Base-by-base conservation (phyloP, 2,113 vertebrate species). In the Aphelocoma coerulescens region DNA sequence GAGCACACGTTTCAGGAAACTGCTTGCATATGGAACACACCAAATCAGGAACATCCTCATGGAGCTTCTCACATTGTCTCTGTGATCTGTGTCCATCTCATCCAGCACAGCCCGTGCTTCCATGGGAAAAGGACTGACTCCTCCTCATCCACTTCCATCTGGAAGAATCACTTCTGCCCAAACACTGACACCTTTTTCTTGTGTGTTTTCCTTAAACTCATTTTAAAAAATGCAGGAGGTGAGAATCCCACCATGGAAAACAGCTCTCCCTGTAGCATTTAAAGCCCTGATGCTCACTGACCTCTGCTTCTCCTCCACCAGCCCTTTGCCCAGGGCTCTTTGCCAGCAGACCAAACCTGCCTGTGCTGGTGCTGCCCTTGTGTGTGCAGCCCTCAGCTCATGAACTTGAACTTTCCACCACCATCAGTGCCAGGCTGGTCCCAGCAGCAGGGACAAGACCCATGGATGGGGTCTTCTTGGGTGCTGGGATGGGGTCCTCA, bases 391-490 rank as follows among this genome's bases (percentile, higher is more conserved):
- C 71, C 41, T 69, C 2, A 0, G 11, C 46, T 55, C 39, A 13
- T 7, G 57, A 4, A 48, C 61, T 35, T 46, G 21, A 74, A 28
- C 24, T 3, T 46, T 1, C 24, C 58, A 65, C 1, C 46, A 37
- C 7, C 16, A 11, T 2, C 49, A 85, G 55, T 26, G 16, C 46
- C 58, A 33, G 46, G 46, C 0, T 49, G 26, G 26, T 35, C 57
- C 52, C 55, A 66, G 51, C 27, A 63, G n/a, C 41, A n/a, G 41
- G 57, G 57, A 57, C 0, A 1, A 37, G 41, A 49, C 8, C 48
- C n/a, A 3, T 0, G 1, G 51, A 21, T 6, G 21, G 13, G 35
- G 1, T 35, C 24, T 16, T 35, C 32, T 24, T 20, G 35, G 30
- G 39, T 13, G 21, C 32, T 44, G 67, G 41, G 71, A 61, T 49